Conservation (phyloP, 2,113 vertebrate genomes). For the Mirza zaza region DNA sequence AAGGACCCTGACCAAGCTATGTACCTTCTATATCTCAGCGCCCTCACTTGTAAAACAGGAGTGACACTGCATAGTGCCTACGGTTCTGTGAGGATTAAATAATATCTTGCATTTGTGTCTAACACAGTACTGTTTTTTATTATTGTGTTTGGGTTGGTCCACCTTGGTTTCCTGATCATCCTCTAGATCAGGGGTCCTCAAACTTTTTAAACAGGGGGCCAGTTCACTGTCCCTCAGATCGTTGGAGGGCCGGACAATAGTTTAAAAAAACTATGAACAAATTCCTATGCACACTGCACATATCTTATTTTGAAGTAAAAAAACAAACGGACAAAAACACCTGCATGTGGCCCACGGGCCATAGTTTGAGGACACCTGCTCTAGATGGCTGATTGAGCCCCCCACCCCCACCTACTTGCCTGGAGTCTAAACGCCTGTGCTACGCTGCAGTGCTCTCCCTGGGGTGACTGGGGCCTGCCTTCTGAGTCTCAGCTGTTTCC, state of each 20-base stretch:
- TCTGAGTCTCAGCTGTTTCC: background rate
- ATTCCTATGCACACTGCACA: too few relatives aligned
- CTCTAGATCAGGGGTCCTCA: background rate
- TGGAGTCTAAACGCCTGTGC: rapidly evolving
- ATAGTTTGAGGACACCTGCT: background rate
- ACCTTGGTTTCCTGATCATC: background rate
- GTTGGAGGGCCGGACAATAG: too few relatives aligned
- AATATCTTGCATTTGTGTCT: background rate
- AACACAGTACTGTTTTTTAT: background rate
- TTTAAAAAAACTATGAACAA: too few relatives aligned
- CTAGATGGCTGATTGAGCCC: background rate
- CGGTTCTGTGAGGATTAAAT: background rate
- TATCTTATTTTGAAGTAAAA: too few relatives aligned
- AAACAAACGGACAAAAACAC: too few relatives aligned
- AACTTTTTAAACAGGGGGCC: too few relatives aligned
- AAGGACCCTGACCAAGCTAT: background rate
- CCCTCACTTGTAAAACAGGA: background rate
- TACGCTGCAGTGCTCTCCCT: background rate
- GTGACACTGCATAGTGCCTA: background rate
- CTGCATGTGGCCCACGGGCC: too few relatives aligned
- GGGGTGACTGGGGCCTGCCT: background rate
- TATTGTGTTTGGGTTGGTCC: background rate
- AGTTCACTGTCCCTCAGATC: too few relatives aligned
- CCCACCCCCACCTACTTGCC: background rate
- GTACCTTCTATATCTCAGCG: background rate